These are phyloP conservation scores for Montipora cactus DNA, from an alignment of 64 coral and sea anemone species.

Conservation along the genomic window DNA sequence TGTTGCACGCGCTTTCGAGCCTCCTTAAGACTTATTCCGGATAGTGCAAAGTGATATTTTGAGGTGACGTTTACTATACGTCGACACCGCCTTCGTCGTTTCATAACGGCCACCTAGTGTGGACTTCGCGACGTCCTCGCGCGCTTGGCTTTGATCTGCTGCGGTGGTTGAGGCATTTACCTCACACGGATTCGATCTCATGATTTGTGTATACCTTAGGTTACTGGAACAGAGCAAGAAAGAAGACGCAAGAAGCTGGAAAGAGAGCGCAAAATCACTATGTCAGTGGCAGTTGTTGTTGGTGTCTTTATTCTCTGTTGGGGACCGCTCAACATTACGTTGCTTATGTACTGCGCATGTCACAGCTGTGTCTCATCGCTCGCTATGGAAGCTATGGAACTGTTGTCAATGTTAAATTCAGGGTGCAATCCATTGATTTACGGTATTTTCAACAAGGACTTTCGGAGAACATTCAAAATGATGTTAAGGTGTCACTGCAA, in stretches of 20 bases:
- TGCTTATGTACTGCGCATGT: slow-evolving; percentile 81
- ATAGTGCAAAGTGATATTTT: too few species aligned
- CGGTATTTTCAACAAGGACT: slow-evolving; percentile 73
- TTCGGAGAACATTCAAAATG: slow-evolving; percentile 73
- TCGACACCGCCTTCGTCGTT: too few species aligned
- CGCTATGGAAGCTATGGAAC: slow-evolving; percentile 65
- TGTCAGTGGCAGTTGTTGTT: slow-evolving; percentile 77
- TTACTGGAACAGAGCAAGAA: slow-evolving; percentile 65
- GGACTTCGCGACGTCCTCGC: too few species aligned
- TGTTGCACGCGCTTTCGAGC: too few species aligned
- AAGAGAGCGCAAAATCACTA: slow-evolving; percentile 84
- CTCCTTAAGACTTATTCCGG: too few species aligned
- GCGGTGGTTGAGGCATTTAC: too few species aligned
- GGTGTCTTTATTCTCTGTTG: slow-evolving; percentile 89
- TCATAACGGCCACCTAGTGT: too few species aligned
- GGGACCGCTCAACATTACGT: slow-evolving; percentile 84
- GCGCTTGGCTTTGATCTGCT: too few species aligned
- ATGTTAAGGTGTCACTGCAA: slow-evolving; percentile 66
- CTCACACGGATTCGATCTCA: background rate
- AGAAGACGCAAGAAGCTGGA: slow-evolving; percentile 53
- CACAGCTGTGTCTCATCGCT: slow-evolving; percentile 78
- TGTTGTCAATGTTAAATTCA: slow-evolving; percentile 82
- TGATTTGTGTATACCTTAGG: slow-evolving; percentile 7
- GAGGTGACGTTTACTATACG: too few species aligned
- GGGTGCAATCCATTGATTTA: slow-evolving; percentile 91